Evolutionary conservation across 2,888 invertebrate species (phyloP).

Genomic region (Melanchra persicariae): DNA sequence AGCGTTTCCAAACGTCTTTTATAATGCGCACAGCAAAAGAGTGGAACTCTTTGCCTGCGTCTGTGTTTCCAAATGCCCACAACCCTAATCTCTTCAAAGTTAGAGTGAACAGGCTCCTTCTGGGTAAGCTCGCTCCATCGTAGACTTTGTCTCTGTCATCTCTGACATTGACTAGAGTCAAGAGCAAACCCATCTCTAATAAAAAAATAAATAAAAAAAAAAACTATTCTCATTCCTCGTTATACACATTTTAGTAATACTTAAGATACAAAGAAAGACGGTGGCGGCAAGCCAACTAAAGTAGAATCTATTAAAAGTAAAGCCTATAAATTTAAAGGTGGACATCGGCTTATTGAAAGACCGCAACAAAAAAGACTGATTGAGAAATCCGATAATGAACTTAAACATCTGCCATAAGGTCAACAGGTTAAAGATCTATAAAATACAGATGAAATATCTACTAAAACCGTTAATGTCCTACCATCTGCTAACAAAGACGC

Average conservation of each 20-base stretch:
- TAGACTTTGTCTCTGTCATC: too few relatives aligned
- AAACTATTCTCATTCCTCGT: too few relatives aligned
- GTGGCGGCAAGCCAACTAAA: background rate
- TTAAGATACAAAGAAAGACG: background rate
- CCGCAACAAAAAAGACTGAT: background rate
- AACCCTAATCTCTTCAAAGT: too few relatives aligned
- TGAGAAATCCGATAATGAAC: slow-evolving; percentile 25
- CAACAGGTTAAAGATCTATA: slow-evolving; percentile 47
- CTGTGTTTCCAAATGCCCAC: too few relatives aligned
- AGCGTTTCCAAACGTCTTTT: too few relatives aligned
- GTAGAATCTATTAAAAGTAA: background rate
- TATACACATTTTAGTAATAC: background rate
- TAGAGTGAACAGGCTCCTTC: too few relatives aligned
- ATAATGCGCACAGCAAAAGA: too few relatives aligned
- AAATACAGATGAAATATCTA: slow-evolving; percentile 32
- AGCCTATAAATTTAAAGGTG: background rate
- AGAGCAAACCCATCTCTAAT: too few relatives aligned
- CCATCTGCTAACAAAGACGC: slow-evolving; percentile 62
- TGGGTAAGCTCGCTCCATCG: too few relatives aligned
- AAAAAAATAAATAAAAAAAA: too few relatives aligned
- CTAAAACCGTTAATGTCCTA: slow-evolving; percentile 46
- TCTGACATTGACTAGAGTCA: too few relatives aligned
- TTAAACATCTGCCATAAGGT: slow-evolving; percentile 28
- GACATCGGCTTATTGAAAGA: background rate
- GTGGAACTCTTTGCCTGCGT: too few relatives aligned